Evolutionary conservation across 2,888 invertebrate species (phyloP).

Genomic region (Odontocerum albicorne): DNA sequence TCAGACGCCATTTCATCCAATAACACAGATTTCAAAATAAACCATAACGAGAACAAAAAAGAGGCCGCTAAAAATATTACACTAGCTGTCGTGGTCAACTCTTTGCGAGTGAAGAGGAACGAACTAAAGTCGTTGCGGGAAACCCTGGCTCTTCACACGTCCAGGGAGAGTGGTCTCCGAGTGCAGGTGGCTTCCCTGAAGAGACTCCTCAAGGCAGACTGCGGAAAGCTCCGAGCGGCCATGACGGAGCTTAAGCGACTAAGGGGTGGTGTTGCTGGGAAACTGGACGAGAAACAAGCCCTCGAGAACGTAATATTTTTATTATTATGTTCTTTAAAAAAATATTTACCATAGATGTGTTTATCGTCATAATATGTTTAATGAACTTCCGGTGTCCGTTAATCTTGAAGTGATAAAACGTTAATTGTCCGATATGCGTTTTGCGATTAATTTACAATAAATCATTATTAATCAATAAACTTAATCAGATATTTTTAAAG

Average conservation of each 20-base stretch:
- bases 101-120: slow-evolving; percentile 25
- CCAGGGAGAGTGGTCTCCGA: slow-evolving; percentile 7
- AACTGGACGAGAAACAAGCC: slow-evolving; percentile 12
- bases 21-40: slow-evolving; percentile 37
- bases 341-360: too few relatives aligned
- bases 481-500: too few relatives aligned
- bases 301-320: slow-evolving; percentile 33
- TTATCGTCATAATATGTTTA: too few relatives aligned
- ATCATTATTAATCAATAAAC: too few relatives aligned
- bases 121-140: slow-evolving; percentile 27
- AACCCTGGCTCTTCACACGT: slow-evolving; percentile 27
- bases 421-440: too few relatives aligned
- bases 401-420: too few relatives aligned
- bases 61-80: slow-evolving; percentile 30
- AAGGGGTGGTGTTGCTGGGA: slow-evolving; percentile 4
- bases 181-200: slow-evolving; percentile 8
- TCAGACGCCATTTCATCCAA: slow-evolving; percentile 22
- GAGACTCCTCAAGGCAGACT: slow-evolving; percentile 9
- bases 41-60: slow-evolving; percentile 33
- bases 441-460: too few relatives aligned
- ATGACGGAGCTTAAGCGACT: slow-evolving; percentile 26
- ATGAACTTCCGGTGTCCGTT: too few relatives aligned
- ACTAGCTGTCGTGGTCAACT: slow-evolving; percentile 26
- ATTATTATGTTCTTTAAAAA: too few relatives aligned
- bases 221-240: slow-evolving; percentile 3